A percentile compares a stretch with the other conserved stretches of the same genome.
phyloP scores from a whole-genome alignment of 2,888 invertebrate species.

The Agrochola circellaris region DNA sequence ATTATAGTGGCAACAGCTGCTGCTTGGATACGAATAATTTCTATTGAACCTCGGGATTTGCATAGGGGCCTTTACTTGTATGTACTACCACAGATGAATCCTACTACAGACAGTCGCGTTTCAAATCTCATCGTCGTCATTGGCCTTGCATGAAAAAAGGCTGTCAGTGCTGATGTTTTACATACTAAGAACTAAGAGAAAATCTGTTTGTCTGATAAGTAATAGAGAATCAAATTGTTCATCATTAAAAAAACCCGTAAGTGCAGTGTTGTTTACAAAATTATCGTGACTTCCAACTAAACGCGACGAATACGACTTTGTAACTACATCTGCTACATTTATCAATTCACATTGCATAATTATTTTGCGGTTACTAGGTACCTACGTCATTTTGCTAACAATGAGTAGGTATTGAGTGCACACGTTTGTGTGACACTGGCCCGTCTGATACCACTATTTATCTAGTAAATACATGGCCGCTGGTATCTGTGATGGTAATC shows the following conservation, averaged over 20 bases:
- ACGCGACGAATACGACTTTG: constrained; percentile 8
- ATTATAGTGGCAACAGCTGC: constrained; percentile 10
- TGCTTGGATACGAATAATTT: constrained; percentile 7
- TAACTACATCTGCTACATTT: constrained; percentile 13
- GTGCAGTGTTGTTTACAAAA: background rate
- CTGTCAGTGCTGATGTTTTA: background rate
- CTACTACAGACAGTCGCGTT: background rate
- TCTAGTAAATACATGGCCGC: constrained; percentile 53
- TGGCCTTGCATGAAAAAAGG: background rate
- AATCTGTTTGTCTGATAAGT: background rate
- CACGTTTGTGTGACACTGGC: constrained; percentile 56
- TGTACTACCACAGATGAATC: no score
- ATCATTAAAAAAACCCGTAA: background rate
- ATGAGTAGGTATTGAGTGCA: constrained; percentile 45
- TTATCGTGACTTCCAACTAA: background rate
- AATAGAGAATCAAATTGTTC: background rate
- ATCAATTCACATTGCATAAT: constrained; percentile 52
- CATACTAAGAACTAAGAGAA: background rate
- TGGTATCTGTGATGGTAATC: constrained; percentile 52
- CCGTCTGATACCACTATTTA: constrained; percentile 56
- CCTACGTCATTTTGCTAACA: constrained; percentile 42
- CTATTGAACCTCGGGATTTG: background rate
- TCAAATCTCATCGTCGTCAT: background rate
- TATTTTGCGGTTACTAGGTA: constrained; percentile 44
- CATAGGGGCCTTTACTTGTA: background rate